phyloP scores from a whole-genome alignment of 1,140 invertebrate genomes.

The Drosophila kohkoa region DNA sequence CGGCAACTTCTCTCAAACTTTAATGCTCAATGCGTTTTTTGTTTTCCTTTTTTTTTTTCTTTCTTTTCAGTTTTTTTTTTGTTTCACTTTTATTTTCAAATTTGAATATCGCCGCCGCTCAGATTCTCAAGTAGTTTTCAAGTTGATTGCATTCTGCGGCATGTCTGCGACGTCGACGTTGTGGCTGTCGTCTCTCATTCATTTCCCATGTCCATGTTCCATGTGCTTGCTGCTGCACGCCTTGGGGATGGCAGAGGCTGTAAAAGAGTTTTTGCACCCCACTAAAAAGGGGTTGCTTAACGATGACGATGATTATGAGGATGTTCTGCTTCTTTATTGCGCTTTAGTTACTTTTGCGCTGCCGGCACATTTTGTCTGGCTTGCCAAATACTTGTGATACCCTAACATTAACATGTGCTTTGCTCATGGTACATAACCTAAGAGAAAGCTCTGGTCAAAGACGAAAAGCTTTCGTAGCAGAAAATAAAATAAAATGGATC shows the following conservation, averaged over 20 bases:
- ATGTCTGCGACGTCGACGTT: conserved; percentile 56
- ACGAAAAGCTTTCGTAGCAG: no score
- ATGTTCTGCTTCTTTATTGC: conserved; percentile 29
- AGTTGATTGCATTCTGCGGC: conserved; percentile 75
- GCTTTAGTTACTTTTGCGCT: conserved; percentile 37
- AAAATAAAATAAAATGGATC: no score
- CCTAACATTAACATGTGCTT: conserved; percentile 5
- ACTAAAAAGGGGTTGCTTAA: conserved; percentile 50
- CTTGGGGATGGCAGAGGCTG: conserved; percentile 38
- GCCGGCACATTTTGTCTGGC: conserved; percentile 37
- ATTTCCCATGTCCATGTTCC: conserved; percentile 62
- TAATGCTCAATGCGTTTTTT: conserved; percentile 40
- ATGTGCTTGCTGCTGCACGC: conserved; percentile 50
- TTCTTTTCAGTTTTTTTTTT: conserved; percentile 17
- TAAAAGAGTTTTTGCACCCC: conserved; percentile 55
- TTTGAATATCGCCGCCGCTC: conserved; percentile 71
- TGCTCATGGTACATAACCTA: background rate
- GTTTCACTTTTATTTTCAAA: conserved; percentile 78
- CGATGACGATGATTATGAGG: conserved; percentile 25
- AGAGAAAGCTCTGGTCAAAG: background rate
- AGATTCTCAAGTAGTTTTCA: conserved; percentile 77
- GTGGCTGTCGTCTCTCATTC: conserved; percentile 47
- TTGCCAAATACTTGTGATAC: conserved; percentile 25
- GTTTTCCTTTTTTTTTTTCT: conserved; percentile 16
- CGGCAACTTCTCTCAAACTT: conserved; percentile 33